Percentiles rank a stretch among this genome's conserved stretches.
Conservation (phyloP, 2,113 vertebrate genomes). For the Amphiprion percula region DNA sequence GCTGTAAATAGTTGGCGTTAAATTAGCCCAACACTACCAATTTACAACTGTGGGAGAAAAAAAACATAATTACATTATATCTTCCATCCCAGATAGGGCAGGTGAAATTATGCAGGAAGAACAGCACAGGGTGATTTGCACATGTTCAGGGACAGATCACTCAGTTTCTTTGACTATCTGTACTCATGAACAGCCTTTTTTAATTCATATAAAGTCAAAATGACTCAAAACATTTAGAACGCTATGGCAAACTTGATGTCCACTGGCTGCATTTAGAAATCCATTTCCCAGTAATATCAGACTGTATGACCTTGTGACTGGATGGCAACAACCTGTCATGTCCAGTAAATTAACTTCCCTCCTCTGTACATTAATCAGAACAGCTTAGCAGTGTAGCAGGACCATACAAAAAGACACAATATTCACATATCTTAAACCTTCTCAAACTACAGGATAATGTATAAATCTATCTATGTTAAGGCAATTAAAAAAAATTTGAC, state of each 20-base stretch:
- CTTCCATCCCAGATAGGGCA: constrained; percentile 1
- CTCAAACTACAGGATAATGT: not conserved
- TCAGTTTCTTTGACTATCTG: constrained; percentile 4
- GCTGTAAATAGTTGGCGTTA: constrained; percentile 44
- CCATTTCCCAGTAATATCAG: constrained; percentile 12
- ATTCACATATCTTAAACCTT: not conserved
- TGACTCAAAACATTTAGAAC: constrained; percentile 23
- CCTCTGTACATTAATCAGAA: not conserved
- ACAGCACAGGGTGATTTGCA: constrained; percentile 31
- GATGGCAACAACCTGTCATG: constrained; percentile 14
- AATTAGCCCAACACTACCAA: constrained; percentile 33
- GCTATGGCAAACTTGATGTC: not conserved
- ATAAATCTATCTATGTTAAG: too few relatives aligned
- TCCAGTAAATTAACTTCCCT: constrained; percentile 18
- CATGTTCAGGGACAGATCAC: constrained; percentile 6
- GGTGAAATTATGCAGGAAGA: constrained; percentile 21
- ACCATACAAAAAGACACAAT: not conserved
- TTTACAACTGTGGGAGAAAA: constrained; percentile 17
- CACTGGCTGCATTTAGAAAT: constrained; percentile 17
- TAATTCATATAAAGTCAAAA: constrained; percentile 4
- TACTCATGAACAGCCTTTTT: constrained; percentile 3
- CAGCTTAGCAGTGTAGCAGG: not conserved
- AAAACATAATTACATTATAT: constrained; percentile 38
- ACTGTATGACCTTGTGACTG: not conserved
- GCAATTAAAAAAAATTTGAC: too few relatives aligned